Conservation (phyloP, 2,113 vertebrate species). For the Orycteropus afer region DNA sequence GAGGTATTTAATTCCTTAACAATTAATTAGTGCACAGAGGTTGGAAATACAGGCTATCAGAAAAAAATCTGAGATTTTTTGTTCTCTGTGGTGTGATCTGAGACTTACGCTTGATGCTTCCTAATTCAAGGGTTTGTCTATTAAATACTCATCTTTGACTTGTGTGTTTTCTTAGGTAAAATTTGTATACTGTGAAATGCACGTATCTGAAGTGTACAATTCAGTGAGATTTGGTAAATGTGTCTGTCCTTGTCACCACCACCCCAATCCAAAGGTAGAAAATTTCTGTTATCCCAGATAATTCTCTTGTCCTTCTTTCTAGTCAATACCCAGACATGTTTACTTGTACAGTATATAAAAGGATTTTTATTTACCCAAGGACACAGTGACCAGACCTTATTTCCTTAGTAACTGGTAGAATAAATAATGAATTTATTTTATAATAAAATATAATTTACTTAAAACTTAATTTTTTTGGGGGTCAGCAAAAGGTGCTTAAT, state of each 20-base stretch:
- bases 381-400: not conserved
- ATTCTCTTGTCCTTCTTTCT: not conserved
- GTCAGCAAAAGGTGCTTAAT: not conserved
- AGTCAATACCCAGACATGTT: not conserved
- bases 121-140: not conserved
- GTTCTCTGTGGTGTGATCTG: not conserved
- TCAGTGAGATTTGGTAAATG: not conserved
- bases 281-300: not conserved
- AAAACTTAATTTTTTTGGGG: not conserved
- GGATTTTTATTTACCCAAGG: not conserved
- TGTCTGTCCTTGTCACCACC: not conserved
- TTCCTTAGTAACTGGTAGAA: not conserved
- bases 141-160: slow-evolving; percentile 25
- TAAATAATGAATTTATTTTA: not conserved
- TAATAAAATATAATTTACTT: not conserved
- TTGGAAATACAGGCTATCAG: not conserved
- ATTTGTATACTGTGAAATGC: not conserved
- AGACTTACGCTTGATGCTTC: not conserved
- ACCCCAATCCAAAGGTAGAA: not conserved
- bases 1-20: not conserved
- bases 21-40: not conserved
- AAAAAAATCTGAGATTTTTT: slow-evolving; percentile 24
- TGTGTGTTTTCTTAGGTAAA: slow-evolving; percentile 16
- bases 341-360: not conserved
- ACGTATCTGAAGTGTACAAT: not conserved